Base-by-base conservation (phyloP, 2,888 invertebrate species). In the Rhopalosiphum nymphaeae region DNA sequence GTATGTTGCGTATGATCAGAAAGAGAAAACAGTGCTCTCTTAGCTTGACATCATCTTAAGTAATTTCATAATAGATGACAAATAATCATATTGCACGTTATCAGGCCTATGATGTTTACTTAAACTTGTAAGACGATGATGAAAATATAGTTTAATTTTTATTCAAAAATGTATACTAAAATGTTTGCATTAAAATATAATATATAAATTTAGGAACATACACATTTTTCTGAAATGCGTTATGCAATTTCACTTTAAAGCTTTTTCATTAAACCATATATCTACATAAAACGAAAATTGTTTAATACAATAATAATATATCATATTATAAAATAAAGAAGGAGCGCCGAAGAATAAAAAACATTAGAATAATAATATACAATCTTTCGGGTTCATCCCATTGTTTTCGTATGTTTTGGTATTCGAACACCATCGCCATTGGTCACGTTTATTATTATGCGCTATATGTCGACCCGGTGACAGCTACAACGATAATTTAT, bases 341-440 rank as follows among this genome's bases (percentile, higher is more conserved):
- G 61, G 89, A 61, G 89, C 44, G 89, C 29, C 57, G 61, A 44
- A 46, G 7, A 44, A 44, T 29, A 56, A 56, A 25, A 57, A 36
- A 78, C 78, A 36, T 78, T 21, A 36, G 78, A 78, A 78, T 78
- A 36, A 36, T 53, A 53, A 36, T 36, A 36, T 78, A 86, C 86
- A n/a, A 89, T 42, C 49, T 87, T 87, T 89, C 36, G 25, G 11
- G n/a, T 56, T 56, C 56, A 56, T 89, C 56, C 88, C 29, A 89
- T 89, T 89, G 88, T 89, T 89, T 56, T 46, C 86, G 56, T 49
- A 78, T 36, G 78, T 36, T 78, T 78, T 46, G 46, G 56, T 89
- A 89, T 56, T 53, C 36, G 56, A 42, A 89, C 56, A 36, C 56
- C 88, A 89, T 89, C 88, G 88, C 56, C 86, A 16, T 78, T 36